Conservation (phyloP, 2,888 invertebrate genomes). For the Volucella inanis region DNA sequence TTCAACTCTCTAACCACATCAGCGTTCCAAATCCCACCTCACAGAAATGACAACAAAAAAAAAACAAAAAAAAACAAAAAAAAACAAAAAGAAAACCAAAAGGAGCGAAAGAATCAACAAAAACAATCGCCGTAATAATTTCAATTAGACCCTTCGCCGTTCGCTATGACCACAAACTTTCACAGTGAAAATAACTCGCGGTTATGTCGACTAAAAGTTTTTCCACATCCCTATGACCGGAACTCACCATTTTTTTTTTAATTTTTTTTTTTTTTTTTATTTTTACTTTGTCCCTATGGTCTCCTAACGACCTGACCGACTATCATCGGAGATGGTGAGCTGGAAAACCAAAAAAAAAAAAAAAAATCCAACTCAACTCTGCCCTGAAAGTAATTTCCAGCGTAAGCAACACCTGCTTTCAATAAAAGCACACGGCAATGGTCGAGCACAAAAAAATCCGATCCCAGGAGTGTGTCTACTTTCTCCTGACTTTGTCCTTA, state of each 20-base stretch:
- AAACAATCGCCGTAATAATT: conserved; percentile 66
- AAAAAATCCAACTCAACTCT: conserved; percentile 51
- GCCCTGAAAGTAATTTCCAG: conserved; percentile 70
- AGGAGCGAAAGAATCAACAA: conserved; percentile 34
- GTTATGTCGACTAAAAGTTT: conserved; percentile 63
- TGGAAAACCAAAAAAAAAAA: neutral
- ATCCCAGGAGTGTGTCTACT: conserved; percentile 44
- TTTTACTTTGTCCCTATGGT: neutral
- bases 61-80: conserved; percentile 6
- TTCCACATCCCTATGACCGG: neutral
- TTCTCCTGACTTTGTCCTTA: conserved; percentile 57
- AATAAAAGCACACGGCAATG: conserved; percentile 61
- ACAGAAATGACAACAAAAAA: conserved; percentile 20
- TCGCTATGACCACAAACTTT: conserved; percentile 61
- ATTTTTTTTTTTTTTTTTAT: neutral
- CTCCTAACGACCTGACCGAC: conserved; percentile 35
- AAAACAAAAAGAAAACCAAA: neutral
- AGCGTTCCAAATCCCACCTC: neutral
- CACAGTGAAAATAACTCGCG: conserved; percentile 65
- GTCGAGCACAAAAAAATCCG: conserved; percentile 23
- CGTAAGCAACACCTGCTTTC: conserved; percentile 72
- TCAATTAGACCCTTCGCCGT: conserved; percentile 62
- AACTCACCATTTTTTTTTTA: neutral
- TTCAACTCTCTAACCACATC: conserved; percentile 9
- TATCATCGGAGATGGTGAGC: conserved; percentile 21